A percentile compares a stretch with the other conserved stretches of the same genome.
Evolutionary conservation across 2,888 invertebrate genomes (phyloP).

Genomic region (Pedicia rivosa): DNA sequence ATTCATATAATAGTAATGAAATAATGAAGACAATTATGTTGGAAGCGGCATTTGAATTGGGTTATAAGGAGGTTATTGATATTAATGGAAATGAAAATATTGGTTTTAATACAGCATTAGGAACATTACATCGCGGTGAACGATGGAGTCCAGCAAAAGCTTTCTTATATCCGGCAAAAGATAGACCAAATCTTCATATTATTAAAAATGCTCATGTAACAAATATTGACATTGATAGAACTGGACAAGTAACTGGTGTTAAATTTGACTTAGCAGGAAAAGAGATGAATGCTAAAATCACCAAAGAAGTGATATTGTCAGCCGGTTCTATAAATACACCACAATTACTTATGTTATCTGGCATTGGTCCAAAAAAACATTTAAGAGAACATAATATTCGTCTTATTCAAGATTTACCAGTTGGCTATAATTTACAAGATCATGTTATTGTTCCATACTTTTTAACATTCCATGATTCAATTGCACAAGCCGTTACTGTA

Average conservation of each 20-base stretch:
- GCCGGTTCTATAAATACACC: conserved; percentile 66
- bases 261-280: conserved; percentile 17
- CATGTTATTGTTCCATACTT: conserved; percentile 24
- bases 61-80: conserved; percentile 16
- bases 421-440: conserved; percentile 55
- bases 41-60: conserved; percentile 32
- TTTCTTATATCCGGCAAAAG: conserved; percentile 37
- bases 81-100: conserved; percentile 10
- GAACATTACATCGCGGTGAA: conserved; percentile 41
- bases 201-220: conserved; percentile 39
- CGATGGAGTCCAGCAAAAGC: conserved; percentile 61
- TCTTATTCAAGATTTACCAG: conserved; percentile 38
- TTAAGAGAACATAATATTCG: conserved; percentile 38
- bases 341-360: conserved; percentile 64
- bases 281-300: conserved; percentile 25
- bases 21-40: conserved; percentile 27
- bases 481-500: conserved; percentile 16
- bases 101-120: conserved; percentile 24
- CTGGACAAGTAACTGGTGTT: conserved; percentile 31
- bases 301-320: conserved; percentile 55
- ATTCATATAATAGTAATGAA: conserved; percentile 22
- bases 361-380: conserved; percentile 49
- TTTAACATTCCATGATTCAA: not conserved
- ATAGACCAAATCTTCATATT: conserved; percentile 40
- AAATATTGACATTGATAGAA: conserved; percentile 34